phyloP scores from a whole-genome alignment of 2,888 invertebrate genomes.

The Pteria penguin region DNA sequence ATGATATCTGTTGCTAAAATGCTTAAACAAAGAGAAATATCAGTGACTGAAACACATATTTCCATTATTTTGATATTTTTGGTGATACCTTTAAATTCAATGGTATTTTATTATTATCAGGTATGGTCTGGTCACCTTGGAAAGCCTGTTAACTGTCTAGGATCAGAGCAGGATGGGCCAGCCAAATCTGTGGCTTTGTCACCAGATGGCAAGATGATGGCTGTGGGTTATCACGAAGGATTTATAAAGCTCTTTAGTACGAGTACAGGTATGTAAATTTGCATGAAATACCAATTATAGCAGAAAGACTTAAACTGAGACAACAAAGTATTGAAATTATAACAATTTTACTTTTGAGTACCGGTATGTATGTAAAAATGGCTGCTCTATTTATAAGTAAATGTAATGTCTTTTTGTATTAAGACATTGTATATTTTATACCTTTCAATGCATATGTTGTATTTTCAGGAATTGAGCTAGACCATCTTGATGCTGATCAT shows the following conservation, averaged over 20 bases:
- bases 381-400: too few species aligned
- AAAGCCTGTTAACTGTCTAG: constrained; percentile 61
- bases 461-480: neutral
- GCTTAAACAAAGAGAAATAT: neutral
- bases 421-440: too few species aligned
- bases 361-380: too few species aligned
- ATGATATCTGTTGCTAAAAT: too few species aligned
- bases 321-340: too few species aligned
- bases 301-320: too few species aligned
- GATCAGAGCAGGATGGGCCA: constrained; percentile 60
- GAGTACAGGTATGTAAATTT: constrained; percentile 71
- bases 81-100: too few species aligned
- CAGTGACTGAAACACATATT: neutral
- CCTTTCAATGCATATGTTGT: neutral
- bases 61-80: neutral
- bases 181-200: constrained; percentile 67
- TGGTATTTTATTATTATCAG: constrained; percentile 50
- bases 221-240: constrained; percentile 76
- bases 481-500: neutral
- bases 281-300: too few species aligned
- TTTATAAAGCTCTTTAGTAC: constrained; percentile 67
- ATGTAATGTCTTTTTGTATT: too few species aligned
- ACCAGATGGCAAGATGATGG: constrained; percentile 64
- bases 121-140: constrained; percentile 79
- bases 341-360: too few species aligned